A percentile compares a stretch with the other conserved stretches of the same genome.
Evolutionary conservation across 2,888 invertebrate species (phyloP).

Genomic region (Agrotis clavis): DNA sequence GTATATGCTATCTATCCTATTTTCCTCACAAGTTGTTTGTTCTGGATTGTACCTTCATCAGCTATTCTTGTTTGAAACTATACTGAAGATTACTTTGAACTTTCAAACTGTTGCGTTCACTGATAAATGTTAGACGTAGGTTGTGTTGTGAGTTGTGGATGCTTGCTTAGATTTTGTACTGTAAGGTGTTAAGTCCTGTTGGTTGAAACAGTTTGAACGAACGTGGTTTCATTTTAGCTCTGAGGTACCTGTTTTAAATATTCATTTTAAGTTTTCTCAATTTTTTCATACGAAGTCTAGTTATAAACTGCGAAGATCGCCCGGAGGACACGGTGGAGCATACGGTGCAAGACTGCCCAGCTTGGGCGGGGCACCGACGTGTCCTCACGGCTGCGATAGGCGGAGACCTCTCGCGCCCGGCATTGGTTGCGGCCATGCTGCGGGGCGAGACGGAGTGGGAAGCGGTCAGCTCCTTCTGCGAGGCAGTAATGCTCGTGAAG

Average conservation of each 20-base stretch:
- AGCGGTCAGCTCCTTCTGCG: too few relatives aligned
- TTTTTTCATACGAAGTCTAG: too few relatives aligned
- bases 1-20: conserved; percentile 56
- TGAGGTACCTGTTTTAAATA: background rate
- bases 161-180: conserved; percentile 16
- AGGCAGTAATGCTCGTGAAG: too few relatives aligned
- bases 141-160: conserved; percentile 8
- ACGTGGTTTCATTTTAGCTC: background rate
- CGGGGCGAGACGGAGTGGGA: too few relatives aligned
- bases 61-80: conserved; percentile 60
- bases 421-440: too few relatives aligned
- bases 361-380: too few relatives aligned
- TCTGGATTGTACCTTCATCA: conserved; percentile 54
- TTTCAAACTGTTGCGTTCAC: conserved; percentile 67
- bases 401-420: too few relatives aligned
- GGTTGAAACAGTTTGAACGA: conserved; percentile 3
- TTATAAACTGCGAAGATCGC: too few relatives aligned
- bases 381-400: too few relatives aligned
- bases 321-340: too few relatives aligned
- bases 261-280: background rate
- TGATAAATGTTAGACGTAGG: conserved; percentile 32
- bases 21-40: conserved; percentile 62
- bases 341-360: too few relatives aligned
- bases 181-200: background rate
- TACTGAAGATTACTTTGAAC: conserved; percentile 56